Conservation (phyloP, 1,140 invertebrate genomes). For the Subanguina moxae region DNA sequence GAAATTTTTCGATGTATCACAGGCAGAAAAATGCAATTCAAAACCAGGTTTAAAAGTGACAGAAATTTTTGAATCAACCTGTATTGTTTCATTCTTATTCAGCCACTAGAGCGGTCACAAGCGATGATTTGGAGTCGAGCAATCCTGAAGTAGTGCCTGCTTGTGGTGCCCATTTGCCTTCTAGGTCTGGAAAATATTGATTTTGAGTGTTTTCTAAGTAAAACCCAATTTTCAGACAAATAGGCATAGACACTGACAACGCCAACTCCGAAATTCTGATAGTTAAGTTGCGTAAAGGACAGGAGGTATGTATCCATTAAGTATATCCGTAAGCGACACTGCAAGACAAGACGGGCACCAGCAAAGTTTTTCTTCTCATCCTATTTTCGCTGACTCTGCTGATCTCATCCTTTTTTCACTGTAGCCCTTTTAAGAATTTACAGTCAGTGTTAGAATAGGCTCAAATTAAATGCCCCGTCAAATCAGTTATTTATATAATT, state of each 20-base stretch:
- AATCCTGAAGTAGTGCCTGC: constrained; percentile 66
- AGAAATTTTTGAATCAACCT: too few species aligned
- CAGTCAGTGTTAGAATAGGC: too few species aligned
- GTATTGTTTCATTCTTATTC: too few species aligned
- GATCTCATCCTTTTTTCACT: too few species aligned
- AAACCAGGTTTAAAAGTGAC: too few species aligned
- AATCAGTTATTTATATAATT: too few species aligned
- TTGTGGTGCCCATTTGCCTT: constrained; percentile 33
- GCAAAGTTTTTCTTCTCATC: too few species aligned
- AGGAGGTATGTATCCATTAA: constrained; percentile 66
- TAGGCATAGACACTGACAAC: constrained; percentile 26
- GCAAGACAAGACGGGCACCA: constrained; percentile 13
- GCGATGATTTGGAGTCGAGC: constrained; percentile 85
- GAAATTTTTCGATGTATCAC: too few species aligned
- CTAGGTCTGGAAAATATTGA: constrained; percentile 66
- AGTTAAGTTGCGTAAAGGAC: constrained; percentile 93
- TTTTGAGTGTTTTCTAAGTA: constrained; percentile 26
- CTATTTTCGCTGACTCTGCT: too few species aligned
- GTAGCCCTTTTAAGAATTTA: too few species aligned
- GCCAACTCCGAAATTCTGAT: constrained; percentile 77
- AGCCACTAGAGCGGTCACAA: constrained; percentile 88
- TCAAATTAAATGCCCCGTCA: too few species aligned
- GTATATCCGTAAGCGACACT: background rate
- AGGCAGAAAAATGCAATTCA: too few species aligned
- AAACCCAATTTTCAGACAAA: constrained; percentile 46